These are phyloP conservation scores for Chiloscyllium plagiosum DNA, from an alignment of 2,113 vertebrate species.

Conservation along the genomic window DNA sequence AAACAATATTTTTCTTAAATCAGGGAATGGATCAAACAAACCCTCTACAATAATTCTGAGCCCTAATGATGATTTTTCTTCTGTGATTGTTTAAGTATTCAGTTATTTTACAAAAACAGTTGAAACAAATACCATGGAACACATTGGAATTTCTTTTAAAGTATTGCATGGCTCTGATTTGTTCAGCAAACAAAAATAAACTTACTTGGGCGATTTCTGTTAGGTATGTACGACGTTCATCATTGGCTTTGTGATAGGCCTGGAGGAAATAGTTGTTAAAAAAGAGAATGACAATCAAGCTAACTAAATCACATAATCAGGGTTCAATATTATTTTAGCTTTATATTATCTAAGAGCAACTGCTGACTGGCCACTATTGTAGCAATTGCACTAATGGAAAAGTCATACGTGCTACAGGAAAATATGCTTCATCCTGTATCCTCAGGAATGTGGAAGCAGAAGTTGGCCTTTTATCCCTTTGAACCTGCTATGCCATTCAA, in stretches of 20 bases:
- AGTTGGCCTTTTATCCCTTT: no score
- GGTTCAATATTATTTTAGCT: not conserved
- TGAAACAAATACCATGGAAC: not conserved
- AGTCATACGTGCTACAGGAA: not conserved
- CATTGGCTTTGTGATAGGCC: constrained; percentile 73
- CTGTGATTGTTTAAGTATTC: not conserved
- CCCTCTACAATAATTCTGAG: not conserved
- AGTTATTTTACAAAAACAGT: constrained; percentile 5
- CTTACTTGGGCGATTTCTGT: constrained; percentile 73
- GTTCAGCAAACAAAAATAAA: not conserved
- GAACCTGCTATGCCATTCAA: no score
- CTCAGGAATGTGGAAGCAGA: no score
- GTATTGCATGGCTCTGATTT: not conserved
- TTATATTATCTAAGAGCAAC: not conserved
- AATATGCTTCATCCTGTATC: no score
- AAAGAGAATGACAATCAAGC: no score
- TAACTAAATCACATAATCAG: not conserved
- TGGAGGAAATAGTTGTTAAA: constrained; percentile 43
- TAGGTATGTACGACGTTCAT: constrained; percentile 60
- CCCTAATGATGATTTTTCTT: not conserved
- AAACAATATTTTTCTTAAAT: not conserved
- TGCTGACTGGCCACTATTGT: not conserved
- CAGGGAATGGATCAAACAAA: not conserved
- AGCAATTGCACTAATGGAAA: not conserved
- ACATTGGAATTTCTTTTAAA: not conserved